phyloP scores from a whole-genome alignment of 1,140 invertebrate species.

The Bombus waltoni region DNA sequence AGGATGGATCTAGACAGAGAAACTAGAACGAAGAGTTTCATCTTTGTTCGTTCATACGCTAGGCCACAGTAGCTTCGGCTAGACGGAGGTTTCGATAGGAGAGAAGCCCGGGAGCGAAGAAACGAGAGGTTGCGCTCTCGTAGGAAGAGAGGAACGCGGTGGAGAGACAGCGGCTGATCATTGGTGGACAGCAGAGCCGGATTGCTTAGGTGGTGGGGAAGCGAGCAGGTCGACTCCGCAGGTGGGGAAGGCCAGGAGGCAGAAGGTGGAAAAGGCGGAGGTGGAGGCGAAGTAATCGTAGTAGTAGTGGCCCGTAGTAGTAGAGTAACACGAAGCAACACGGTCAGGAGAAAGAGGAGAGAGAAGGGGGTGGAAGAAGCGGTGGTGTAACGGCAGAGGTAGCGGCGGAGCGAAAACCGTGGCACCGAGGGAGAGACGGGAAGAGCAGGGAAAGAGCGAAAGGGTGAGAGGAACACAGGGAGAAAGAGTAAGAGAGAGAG shows the following conservation, averaged over 20 bases:
- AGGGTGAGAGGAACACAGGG: constrained; percentile 48
- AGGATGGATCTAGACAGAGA: background rate
- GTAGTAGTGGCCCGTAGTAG: constrained; percentile 47
- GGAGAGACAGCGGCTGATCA: constrained; percentile 80
- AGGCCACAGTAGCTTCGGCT: background rate
- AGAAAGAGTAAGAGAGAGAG: constrained; percentile 12
- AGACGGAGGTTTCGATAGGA: constrained; percentile 51
- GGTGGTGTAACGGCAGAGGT: constrained; percentile 64
- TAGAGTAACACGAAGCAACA: constrained; percentile 59
- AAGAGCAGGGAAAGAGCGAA: constrained; percentile 42
- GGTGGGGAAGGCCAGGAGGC: constrained; percentile 67
- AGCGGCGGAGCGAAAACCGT: constrained; percentile 41
- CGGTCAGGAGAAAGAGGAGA: constrained; percentile 62
- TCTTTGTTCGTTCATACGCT: background rate
- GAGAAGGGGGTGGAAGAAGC: constrained; percentile 68
- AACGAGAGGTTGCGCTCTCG: constrained; percentile 62
- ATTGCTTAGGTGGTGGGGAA: constrained; percentile 64
- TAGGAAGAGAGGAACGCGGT: constrained; percentile 60
- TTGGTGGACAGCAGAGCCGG: constrained; percentile 76
- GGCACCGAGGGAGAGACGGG: background rate
- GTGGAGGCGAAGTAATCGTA: constrained; percentile 60
- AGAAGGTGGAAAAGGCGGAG: constrained; percentile 61
- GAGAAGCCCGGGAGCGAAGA: constrained; percentile 56
- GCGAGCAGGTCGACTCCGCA: constrained; percentile 59
- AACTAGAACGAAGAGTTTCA: background rate